Evolutionary conservation across 1,140 invertebrate species (phyloP), one percentile per base, ranked within the genome.

Genomic region (Conus ventricosus): DNA sequence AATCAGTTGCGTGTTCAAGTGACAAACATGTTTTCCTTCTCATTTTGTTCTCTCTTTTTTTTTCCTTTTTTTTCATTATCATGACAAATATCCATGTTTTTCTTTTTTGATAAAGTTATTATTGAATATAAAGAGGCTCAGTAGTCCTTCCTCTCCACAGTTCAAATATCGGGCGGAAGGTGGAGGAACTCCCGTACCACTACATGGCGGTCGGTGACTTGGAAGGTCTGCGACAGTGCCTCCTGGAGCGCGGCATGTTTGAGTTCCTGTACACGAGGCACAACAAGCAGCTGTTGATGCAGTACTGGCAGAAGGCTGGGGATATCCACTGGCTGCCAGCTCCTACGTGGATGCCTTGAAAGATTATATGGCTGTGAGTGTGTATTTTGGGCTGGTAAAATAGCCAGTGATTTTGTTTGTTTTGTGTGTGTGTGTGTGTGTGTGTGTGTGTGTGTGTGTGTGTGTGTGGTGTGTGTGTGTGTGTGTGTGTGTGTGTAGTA

Each of bases 121-220:
- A 39, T 39, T 39, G 3, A 39, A 39, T 39, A 39, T 39, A 39
- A 39, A 39, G 39, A 39, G 39, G 39, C 39, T 39, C 39, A 39
- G 39, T 39, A 39, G 39, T 39, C 39, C 39, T 39, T 60, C 15
- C 57, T n/a, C 0, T 71, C 23, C 53, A 27, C 85, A 90, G 89
- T 76, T 54, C 85, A 25, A 89, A 92, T 67, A 71, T 91, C 11
- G 39, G 39, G 8, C 87, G 91, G 75, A 92, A 92, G 54, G 82
- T 88, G n/a, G 91, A 93, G 85, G 92, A 92, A 53, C 87, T 91
- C 5, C 92, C 91, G 17, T 92, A 90, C 83, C 92, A 93, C 71
- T 89, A 91, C 67, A 87, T 90, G 25, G 20, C n/a, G 27, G 57
- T 87, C 3, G 87, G 78, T 11, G 89, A 93, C 78, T 88, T 84